Evolutionary conservation across 2,797 vertebrate genomes (phyloP), one percentile per base, ranked within the genome.

Genomic region (Scolopax rusticola): DNA sequence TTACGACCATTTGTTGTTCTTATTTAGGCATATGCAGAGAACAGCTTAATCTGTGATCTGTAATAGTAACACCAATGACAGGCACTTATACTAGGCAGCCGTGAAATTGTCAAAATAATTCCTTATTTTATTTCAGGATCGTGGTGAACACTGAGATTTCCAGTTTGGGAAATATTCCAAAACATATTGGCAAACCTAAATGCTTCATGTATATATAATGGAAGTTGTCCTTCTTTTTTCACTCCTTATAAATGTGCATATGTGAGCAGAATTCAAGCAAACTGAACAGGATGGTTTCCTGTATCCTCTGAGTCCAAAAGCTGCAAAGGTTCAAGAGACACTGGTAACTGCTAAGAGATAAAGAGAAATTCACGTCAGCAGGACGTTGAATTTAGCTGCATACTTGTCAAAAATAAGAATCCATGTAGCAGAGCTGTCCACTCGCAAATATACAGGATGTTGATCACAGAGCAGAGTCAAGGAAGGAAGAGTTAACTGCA

Each of bases 91-190:
- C 53, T 70, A 95, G 68, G 78, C 74, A 91, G 91, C 60, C 93
- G 78, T 93, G 94, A 93, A 88, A 95, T 71, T 86, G 85, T 97
- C 93, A 95, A 96, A 95, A 95, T 91, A 90, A 92, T 83, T 92
- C 70, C 63, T 92, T 96, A 28, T 86, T 97, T 95, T 95, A 95
- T 96, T 94, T 96, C 91, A 93, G 75, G 82, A 91, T 93, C n/a
- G 9, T 60, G 73, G 90, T 85, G 88, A 96, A 93, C 74, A 93
- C 94, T 96, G 91, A 74, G 53, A 89, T 95, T 94, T 91, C 92
- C 80, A 69, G 81, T 89, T 95, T 94, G 76, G 94, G 95, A 97
- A 89, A 94, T 67, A 81, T 89, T 96, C 90, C 92, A 97, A 77
- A 94, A 82, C 64, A 93, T 54, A 87, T 92, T 94, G 95, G 87